Percentiles rank a stretch among this genome's conserved stretches.
Conservation (phyloP, 1,140 invertebrate genomes). For the Nasonia vitripennis region DNA sequence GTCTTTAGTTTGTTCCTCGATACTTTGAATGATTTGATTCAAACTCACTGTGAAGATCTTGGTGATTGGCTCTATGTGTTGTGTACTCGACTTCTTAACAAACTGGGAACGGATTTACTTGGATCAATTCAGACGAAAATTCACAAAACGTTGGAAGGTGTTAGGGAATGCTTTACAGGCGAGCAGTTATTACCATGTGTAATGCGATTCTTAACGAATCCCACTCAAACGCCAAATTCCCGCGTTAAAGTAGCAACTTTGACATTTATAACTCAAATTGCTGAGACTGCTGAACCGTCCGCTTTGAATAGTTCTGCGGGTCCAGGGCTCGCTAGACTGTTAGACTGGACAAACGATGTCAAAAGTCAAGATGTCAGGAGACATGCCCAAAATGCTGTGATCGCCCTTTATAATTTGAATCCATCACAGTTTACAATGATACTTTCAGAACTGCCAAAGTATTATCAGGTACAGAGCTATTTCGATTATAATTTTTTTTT, state of each 20-base stretch:
- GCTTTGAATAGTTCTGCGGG: constrained; percentile 73
- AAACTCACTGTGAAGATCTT: constrained; percentile 89
- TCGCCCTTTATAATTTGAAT: constrained; percentile 93
- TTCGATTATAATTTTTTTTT: not conserved
- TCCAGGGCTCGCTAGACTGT: constrained; percentile 82
- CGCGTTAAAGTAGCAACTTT: constrained; percentile 88
- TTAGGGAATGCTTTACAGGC: constrained; percentile 82
- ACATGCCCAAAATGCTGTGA: constrained; percentile 86
- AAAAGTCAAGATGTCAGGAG: constrained; percentile 87
- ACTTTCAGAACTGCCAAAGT: constrained; percentile 87
- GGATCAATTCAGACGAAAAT: constrained; percentile 94
- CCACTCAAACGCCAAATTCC: constrained; percentile 91
- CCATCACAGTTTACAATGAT: constrained; percentile 90
- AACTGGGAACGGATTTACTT: constrained; percentile 92
- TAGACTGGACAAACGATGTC: constrained; percentile 80
- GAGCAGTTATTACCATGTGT: constrained; percentile 80
- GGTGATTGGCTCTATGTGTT: constrained; percentile 94
- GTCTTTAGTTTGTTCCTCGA: constrained; percentile 95
- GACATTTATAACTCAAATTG: constrained; percentile 84
- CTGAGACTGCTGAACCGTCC: constrained; percentile 75
- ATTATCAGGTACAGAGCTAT: constrained; percentile 78
- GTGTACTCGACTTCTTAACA: constrained; percentile 82
- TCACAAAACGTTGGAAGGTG: constrained; percentile 88
- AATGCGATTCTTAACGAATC: constrained; percentile 88
- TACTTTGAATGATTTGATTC: constrained; percentile 90